Evolutionary conservation across 2,797 vertebrate species (phyloP).

Genomic region (Eptatretus atami): DNA sequence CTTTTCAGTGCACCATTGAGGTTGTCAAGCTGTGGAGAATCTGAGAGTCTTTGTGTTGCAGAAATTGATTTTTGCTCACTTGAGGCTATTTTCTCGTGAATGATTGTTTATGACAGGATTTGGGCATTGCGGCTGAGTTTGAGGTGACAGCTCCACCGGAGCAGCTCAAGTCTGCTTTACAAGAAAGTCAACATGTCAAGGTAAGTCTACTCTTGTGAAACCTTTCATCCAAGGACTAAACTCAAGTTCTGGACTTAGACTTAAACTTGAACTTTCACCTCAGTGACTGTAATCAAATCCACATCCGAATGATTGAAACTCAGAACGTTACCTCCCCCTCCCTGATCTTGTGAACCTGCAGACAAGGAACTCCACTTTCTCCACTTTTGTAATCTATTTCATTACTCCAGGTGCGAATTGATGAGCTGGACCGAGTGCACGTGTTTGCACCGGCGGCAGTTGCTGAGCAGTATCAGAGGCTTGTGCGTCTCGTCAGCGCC

Average conservation of each 20-base stretch:
- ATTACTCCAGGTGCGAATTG: slow-evolving; percentile 38
- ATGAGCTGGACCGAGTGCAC: slow-evolving; percentile 54
- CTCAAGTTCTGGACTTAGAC: no score
- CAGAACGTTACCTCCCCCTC: no score
- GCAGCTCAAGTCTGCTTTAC: slow-evolving; percentile 37
- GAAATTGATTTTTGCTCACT: not conserved
- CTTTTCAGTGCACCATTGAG: not conserved
- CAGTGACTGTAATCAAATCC: no score
- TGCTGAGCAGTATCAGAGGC: slow-evolving; percentile 28
- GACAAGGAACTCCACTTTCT: no score
- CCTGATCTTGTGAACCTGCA: no score
- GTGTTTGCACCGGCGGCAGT: slow-evolving; percentile 43
- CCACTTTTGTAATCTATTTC: not conserved
- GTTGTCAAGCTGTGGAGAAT: not conserved
- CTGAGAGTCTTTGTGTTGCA: not conserved
- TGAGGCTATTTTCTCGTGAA: not conserved
- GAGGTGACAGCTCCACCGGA: slow-evolving; percentile 31
- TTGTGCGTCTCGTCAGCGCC: slow-evolving; percentile 68
- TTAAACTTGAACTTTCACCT: no score
- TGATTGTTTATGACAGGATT: slow-evolving; percentile 23
- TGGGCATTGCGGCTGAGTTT: slow-evolving; percentile 84
- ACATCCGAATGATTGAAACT: no score
- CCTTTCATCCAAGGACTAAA: no score
- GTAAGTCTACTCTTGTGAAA: slow-evolving; percentile 14
- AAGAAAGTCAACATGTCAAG: slow-evolving; percentile 45